These are phyloP conservation scores for Eudasyphora cyanicolor DNA, from an alignment of 2,888 invertebrate genomes.

Conservation along the genomic window DNA sequence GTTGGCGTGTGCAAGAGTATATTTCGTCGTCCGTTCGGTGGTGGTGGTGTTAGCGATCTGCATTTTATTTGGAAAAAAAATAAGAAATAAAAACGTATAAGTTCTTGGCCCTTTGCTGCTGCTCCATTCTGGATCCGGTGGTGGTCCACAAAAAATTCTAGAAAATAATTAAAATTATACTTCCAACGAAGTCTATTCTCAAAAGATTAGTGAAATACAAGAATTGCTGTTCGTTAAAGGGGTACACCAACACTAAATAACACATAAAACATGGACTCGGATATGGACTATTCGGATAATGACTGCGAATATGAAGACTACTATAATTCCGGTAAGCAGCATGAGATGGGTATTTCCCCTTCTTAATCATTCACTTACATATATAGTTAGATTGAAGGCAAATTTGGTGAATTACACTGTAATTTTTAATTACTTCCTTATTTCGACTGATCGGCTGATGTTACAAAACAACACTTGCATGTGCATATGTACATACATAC, in stretches of 20 bases:
- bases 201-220: background rate
- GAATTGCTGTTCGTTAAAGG: background rate
- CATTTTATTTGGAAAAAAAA: background rate
- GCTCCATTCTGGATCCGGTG: background rate
- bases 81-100: background rate
- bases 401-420: no score
- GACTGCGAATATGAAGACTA: conserved; percentile 92
- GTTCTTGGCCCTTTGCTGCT: no score
- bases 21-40: no score
- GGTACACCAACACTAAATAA: conserved; percentile 3
- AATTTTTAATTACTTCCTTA: no score
- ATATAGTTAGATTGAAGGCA: no score
- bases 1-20: background rate
- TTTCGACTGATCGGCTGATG: no score
- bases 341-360: background rate
- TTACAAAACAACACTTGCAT: no score
- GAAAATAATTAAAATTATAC: background rate
- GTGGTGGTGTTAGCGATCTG: conserved; percentile 25
- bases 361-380: no score
- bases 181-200: no score
- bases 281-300: conserved; percentile 94
- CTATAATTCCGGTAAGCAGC: conserved; percentile 83
- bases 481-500: no score
- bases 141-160: background rate
- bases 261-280: conserved; percentile 83